A percentile compares a stretch with the other conserved stretches of the same genome.
These are phyloP conservation scores for Drosophila serrata DNA, from an alignment of 1,140 invertebrate genomes.

Conservation along the genomic window DNA sequence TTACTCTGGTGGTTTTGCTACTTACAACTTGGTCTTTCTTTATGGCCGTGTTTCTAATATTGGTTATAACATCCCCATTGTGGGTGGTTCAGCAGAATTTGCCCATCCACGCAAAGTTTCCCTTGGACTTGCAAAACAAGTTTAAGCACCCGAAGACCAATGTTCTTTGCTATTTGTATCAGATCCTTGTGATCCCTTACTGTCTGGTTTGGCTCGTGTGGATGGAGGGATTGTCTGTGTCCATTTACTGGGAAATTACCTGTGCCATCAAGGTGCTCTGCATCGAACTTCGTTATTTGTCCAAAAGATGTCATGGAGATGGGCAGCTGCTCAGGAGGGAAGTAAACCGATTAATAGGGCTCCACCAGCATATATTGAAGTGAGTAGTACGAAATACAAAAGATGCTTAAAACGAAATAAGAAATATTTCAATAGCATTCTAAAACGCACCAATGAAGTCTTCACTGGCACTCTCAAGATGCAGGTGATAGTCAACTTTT, in stretches of 20 bases:
- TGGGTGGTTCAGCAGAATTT: constrained; percentile 33
- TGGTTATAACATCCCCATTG: constrained; percentile 6
- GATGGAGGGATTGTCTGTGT: constrained; percentile 10
- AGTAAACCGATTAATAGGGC: background rate
- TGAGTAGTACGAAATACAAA: background rate
- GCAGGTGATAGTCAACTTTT: constrained; percentile 35
- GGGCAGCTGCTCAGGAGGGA: background rate
- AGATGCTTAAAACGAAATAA: background rate
- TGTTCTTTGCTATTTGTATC: constrained; percentile 14
- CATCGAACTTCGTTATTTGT: constrained; percentile 23
- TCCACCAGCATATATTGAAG: constrained; percentile 44
- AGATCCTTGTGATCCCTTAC: constrained; percentile 1
- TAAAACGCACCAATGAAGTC: constrained; percentile 36
- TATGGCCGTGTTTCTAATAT: constrained; percentile 11
- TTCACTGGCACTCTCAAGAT: constrained; percentile 49
- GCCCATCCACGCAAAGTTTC: constrained; percentile 42
- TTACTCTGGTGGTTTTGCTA: background rate
- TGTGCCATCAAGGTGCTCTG: constrained; percentile 38
- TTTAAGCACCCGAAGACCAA: constrained; percentile 20
- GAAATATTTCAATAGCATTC: constrained; percentile 14
- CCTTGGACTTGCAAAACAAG: constrained; percentile 27
- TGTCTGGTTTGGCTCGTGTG: constrained; percentile 11
- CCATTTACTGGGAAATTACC: constrained; percentile 35
- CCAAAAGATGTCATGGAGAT: background rate
- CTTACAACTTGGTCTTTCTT: background rate